These are phyloP conservation scores for Strix uralensis DNA, from an alignment of 2,113 vertebrate species.

Conservation along the genomic window DNA sequence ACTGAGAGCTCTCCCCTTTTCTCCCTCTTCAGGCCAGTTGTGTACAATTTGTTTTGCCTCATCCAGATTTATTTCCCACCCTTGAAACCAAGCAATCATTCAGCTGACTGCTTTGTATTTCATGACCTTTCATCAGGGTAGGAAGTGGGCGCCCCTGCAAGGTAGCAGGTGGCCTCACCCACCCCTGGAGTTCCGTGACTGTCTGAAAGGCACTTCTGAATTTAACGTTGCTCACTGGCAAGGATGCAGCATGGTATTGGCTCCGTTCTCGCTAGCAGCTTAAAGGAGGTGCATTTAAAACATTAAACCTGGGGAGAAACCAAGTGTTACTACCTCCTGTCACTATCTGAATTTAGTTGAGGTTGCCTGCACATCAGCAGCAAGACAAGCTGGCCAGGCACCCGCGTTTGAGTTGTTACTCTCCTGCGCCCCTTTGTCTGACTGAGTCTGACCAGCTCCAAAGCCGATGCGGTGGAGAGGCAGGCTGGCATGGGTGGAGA, in stretches of 20 bases:
- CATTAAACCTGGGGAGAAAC: not conserved
- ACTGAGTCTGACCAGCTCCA: not conserved
- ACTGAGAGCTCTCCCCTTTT: not conserved
- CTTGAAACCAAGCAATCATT: not conserved
- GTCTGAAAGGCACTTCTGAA: not conserved
- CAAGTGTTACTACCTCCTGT: not conserved
- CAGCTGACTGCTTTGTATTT: not conserved
- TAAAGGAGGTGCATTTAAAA: not conserved
- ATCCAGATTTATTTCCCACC: not conserved
- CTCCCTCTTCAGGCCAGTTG: not conserved
- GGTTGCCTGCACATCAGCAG: not conserved
- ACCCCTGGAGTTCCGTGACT: not conserved
- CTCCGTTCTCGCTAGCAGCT: not conserved
- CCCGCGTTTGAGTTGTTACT: not conserved
- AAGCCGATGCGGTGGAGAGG: rapidly evolving
- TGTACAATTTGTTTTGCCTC: not conserved
- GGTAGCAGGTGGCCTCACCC: not conserved
- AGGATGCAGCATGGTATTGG: not conserved
- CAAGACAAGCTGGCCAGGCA: not conserved
- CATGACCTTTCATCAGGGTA: not conserved
- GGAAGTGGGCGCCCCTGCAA: not conserved
- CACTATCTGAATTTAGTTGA: not conserved
- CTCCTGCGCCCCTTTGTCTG: too few species aligned
- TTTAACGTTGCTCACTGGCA: not conserved
- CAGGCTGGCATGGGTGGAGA: not conserved